Conservation (phyloP, 2,888 invertebrate genomes). For the Anthrax anthrax region DNA sequence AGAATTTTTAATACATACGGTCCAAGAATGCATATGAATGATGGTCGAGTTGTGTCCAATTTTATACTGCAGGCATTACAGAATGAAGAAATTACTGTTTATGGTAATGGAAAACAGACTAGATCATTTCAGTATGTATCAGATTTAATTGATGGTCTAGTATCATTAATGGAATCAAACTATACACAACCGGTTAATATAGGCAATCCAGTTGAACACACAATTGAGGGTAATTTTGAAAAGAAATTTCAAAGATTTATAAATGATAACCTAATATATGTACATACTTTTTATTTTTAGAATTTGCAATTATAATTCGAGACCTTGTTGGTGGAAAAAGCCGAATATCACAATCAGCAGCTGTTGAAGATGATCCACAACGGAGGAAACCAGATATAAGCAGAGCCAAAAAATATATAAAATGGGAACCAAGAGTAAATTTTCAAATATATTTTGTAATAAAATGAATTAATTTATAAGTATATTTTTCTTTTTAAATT, state of each 20-base stretch:
- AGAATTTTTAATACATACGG: conserved; percentile 99
- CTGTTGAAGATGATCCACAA: conserved; percentile 94
- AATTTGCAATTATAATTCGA: conserved; percentile 76
- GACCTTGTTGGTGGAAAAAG: conserved; percentile 75
- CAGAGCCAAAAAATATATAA: conserved; percentile 65
- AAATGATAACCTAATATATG: neutral
- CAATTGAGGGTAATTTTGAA: conserved; percentile 57
- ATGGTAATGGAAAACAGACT: conserved; percentile 79
- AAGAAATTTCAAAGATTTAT: conserved; percentile 1
- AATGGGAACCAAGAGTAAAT: conserved; percentile 82
- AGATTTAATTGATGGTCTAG: conserved; percentile 89
- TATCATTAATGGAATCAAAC: conserved; percentile 86
- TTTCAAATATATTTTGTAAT: neutral
- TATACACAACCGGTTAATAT: conserved; percentile 87
- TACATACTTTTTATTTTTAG: conserved; percentile 36
- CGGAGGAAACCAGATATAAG: conserved; percentile 86
- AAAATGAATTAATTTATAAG: neutral
- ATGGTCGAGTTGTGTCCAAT: conserved; percentile 96
- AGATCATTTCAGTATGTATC: conserved; percentile 97
- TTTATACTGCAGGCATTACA: conserved; percentile 94
- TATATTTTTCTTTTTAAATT: neutral
- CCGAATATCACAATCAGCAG: conserved; percentile 65
- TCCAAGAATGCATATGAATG: conserved; percentile 97
- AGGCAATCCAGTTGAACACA: conserved; percentile 96
- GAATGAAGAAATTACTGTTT: conserved; percentile 87